A percentile compares a stretch with the other conserved stretches of the same genome.
phyloP scores from a whole-genome alignment of 2,797 vertebrate genomes.

The Lagodon rhomboides region DNA sequence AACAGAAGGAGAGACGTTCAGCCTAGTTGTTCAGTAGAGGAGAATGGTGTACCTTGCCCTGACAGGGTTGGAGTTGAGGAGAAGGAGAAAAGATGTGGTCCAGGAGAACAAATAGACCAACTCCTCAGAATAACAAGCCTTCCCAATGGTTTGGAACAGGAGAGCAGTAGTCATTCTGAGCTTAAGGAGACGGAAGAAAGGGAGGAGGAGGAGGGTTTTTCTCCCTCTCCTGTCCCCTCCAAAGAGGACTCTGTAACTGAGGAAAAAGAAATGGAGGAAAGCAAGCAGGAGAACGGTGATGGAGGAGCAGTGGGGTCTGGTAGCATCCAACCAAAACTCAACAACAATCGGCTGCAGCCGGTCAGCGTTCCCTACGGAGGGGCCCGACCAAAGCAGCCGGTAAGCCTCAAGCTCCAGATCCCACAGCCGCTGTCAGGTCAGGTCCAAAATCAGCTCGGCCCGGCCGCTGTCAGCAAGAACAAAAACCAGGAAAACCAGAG shows the following conservation, averaged over 20 bases:
- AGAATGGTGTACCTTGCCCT: slow-evolving; percentile 38
- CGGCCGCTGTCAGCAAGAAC: slow-evolving; percentile 88
- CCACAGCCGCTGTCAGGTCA: slow-evolving; percentile 91
- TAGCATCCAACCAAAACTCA: slow-evolving; percentile 83
- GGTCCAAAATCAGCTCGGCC: slow-evolving; percentile 90
- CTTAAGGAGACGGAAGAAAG: slow-evolving; percentile 35
- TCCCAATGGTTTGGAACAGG: slow-evolving; percentile 68
- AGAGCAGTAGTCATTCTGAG: slow-evolving; percentile 47
- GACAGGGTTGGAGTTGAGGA: slow-evolving; percentile 17
- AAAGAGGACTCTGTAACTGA: slow-evolving; percentile 99
- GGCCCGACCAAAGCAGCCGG: slow-evolving; percentile 96
- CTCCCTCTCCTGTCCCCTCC: slow-evolving; percentile 90
- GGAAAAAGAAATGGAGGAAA: slow-evolving; percentile 99
- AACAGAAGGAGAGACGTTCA: slow-evolving; percentile 43
- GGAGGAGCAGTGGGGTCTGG: slow-evolving; percentile 84
- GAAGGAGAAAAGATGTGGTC: slow-evolving; percentile 41
- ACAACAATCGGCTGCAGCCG: slow-evolving; percentile 89
- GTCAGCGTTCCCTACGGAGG: slow-evolving; percentile 94
- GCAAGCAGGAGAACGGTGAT: slow-evolving; percentile 93
- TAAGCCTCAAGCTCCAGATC: slow-evolving; percentile 96
- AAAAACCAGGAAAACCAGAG: slow-evolving; percentile 90
- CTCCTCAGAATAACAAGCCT: slow-evolving; percentile 52
- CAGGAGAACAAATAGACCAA: slow-evolving; percentile 52
- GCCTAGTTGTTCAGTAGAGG: slow-evolving; percentile 34
- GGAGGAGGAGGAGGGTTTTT: slow-evolving; percentile 53